Evolutionary conservation across 2,113 vertebrate genomes (phyloP).

Genomic region (Talpa occidentalis): DNA sequence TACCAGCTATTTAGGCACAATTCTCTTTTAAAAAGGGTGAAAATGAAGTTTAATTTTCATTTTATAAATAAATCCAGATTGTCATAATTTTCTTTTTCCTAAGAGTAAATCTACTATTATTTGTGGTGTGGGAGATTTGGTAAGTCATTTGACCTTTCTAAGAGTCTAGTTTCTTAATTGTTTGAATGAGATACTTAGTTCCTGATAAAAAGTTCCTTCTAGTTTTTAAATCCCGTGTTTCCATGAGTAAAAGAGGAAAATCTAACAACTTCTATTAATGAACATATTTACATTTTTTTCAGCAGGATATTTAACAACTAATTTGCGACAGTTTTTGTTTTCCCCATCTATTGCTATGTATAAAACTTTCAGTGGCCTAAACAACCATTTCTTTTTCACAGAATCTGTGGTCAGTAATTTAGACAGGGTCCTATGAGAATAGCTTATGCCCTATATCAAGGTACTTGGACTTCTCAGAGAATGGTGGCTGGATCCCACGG

Average conservation of each 20-base stretch:
- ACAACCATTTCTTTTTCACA: not conserved
- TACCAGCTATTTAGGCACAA: not conserved
- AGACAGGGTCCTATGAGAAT: fast-evolving
- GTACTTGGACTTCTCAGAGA: not conserved
- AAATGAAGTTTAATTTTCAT: not conserved
- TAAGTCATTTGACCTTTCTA: not conserved
- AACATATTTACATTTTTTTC: not conserved
- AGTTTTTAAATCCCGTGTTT: conserved; percentile 3
- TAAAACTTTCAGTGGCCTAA: not conserved
- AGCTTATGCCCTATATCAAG: not conserved
- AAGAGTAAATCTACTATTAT: not conserved
- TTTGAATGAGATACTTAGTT: not conserved
- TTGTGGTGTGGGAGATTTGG: not conserved
- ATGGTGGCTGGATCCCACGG: not conserved
- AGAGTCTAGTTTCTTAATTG: not conserved
- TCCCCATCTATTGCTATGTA: not conserved
- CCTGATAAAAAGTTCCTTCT: not conserved
- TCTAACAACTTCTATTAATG: not conserved
- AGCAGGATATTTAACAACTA: not conserved
- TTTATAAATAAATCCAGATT: not conserved
- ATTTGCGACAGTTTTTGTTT: not conserved
- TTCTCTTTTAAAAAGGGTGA: not conserved
- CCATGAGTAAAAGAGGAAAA: not conserved
- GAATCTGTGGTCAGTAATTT: not conserved
- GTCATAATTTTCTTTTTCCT: not conserved